phyloP scores from a whole-genome alignment of 2,113 vertebrate genomes.

The Antechinus flavipes region DNA sequence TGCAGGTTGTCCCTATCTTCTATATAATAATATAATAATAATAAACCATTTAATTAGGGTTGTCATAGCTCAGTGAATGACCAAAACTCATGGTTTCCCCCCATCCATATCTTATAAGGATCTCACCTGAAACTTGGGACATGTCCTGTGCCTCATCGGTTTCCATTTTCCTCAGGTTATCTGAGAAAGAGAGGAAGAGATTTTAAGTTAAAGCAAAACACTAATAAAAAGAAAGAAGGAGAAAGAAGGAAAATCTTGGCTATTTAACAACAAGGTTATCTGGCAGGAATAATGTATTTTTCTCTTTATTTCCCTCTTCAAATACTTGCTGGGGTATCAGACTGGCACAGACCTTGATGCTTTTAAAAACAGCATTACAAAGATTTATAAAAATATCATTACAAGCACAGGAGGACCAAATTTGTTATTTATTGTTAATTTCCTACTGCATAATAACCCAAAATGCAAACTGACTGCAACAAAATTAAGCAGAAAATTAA shows the following conservation, averaged over 20 bases:
- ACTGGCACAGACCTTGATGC: constrained; percentile 90
- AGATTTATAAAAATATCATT: constrained; percentile 99
- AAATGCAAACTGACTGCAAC: constrained; percentile 99
- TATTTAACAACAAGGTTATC: constrained; percentile 85
- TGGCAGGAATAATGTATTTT: constrained; percentile 85
- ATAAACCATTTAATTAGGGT: rapidly evolving
- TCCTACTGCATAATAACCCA: constrained; percentile 99
- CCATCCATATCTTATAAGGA: constrained; percentile 49
- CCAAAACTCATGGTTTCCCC: constrained; percentile 18
- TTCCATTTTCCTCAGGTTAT: constrained; percentile 97
- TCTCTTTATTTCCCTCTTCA: constrained; percentile 85
- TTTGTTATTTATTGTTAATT: constrained; percentile 99
- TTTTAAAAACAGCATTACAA: constrained; percentile 95
- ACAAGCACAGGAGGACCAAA: constrained; percentile 94
- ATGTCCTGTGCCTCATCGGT: constrained; percentile 97
- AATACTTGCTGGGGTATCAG: constrained; percentile 86
- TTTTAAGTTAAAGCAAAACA: constrained; percentile 86
- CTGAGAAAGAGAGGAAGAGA: constrained; percentile 87
- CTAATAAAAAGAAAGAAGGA: constrained; percentile 57
- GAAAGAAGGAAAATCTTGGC: constrained; percentile 36
- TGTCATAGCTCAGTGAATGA: not conserved
- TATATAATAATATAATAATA: no score
- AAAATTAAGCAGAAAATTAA: constrained; percentile 99
- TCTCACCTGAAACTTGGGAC: constrained; percentile 98
- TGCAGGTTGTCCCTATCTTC: not conserved